Percentiles rank a stretch among this genome's conserved stretches.
Evolutionary conservation across 2,888 invertebrate species (phyloP).

Genomic region (Stenoptilia bipunctidactyla): DNA sequence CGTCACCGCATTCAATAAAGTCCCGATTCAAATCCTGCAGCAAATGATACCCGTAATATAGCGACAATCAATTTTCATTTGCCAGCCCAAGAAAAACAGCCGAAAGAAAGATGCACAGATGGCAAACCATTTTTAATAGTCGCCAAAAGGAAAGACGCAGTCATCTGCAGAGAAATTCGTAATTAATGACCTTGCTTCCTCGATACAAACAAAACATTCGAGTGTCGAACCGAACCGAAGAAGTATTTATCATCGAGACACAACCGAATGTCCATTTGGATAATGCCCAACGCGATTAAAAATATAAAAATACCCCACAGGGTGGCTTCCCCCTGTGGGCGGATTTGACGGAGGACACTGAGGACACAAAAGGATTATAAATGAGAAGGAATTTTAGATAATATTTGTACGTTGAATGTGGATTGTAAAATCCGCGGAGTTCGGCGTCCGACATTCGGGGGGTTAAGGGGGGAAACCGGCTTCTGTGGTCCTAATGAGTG

Average conservation of each 20-base stretch:
- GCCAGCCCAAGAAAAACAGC: conserved; percentile 22
- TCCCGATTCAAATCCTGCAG: conserved; percentile 37
- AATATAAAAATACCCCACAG: conserved; percentile 68
- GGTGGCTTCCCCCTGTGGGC: conserved; percentile 20
- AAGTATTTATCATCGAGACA: conserved; percentile 69
- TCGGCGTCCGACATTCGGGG: conserved; percentile 28
- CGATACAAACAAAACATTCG: conserved; percentile 57
- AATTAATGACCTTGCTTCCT: conserved; percentile 64
- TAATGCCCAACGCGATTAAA: conserved; percentile 72
- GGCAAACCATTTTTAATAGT: conserved; percentile 57
- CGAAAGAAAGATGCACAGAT: conserved; percentile 31
- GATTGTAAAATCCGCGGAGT: conserved; percentile 64
- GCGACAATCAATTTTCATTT: conserved; percentile 66
- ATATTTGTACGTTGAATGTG: conserved; percentile 71
- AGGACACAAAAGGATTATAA: conserved; percentile 73
- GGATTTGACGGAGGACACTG: conserved; percentile 67
- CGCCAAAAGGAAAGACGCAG: conserved; percentile 40
- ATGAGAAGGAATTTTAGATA: conserved; percentile 73
- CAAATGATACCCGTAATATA: conserved; percentile 30
- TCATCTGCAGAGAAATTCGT: conserved; percentile 61
- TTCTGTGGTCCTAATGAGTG: conserved; percentile 67
- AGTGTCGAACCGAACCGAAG: conserved; percentile 70
- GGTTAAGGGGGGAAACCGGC: conserved; percentile 32
- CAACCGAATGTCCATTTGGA: conserved; percentile 70
- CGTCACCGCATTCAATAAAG: conserved; percentile 41